A percentile compares a stretch with the other conserved stretches of the same genome.
These are phyloP conservation scores for Ennomos erosarius DNA, from an alignment of 2,888 invertebrate genomes.

Conservation along the genomic window DNA sequence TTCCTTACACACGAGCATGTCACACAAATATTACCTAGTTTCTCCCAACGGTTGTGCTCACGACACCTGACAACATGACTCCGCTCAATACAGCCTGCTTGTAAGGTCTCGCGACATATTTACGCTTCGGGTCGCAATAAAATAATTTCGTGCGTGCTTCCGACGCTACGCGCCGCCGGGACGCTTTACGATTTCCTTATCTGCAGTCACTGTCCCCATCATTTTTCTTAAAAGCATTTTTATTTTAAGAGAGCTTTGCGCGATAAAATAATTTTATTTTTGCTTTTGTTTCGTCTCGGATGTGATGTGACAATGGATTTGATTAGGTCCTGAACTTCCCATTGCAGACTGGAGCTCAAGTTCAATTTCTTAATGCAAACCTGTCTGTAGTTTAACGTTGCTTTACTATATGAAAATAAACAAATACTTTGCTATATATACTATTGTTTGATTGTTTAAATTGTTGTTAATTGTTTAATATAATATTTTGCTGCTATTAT, in stretches of 20 bases:
- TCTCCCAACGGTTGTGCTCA: neutral
- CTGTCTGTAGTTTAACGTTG: too few species aligned
- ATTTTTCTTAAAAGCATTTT: slow-evolving; percentile 34
- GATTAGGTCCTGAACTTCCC: too few species aligned
- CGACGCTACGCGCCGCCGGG: slow-evolving; percentile 17
- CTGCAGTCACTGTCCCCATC: slow-evolving; percentile 28
- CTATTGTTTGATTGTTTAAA: too few species aligned
- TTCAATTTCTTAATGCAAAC: too few species aligned
- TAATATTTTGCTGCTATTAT: too few species aligned
- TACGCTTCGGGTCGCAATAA: slow-evolving; percentile 38
- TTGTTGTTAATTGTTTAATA: too few species aligned
- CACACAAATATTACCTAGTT: too few species aligned
- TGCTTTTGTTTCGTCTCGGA: neutral
- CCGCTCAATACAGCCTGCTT: slow-evolving; percentile 15
- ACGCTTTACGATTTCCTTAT: slow-evolving; percentile 41
- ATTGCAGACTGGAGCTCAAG: too few species aligned
- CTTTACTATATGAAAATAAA: too few species aligned
- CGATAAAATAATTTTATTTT: slow-evolving; percentile 15
- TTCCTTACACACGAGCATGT: too few species aligned
- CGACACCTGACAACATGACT: slow-evolving; percentile 21
- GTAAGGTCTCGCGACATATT: slow-evolving; percentile 30
- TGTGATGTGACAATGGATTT: too few species aligned
- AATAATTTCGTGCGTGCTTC: slow-evolving; percentile 37
- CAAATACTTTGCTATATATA: too few species aligned
- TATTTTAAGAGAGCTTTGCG: slow-evolving; percentile 23